A percentile compares a stretch with the other conserved stretches of the same genome.
These are phyloP conservation scores for Tenthredo amoena DNA, from an alignment of 2,888 invertebrate species.

Conservation along the genomic window DNA sequence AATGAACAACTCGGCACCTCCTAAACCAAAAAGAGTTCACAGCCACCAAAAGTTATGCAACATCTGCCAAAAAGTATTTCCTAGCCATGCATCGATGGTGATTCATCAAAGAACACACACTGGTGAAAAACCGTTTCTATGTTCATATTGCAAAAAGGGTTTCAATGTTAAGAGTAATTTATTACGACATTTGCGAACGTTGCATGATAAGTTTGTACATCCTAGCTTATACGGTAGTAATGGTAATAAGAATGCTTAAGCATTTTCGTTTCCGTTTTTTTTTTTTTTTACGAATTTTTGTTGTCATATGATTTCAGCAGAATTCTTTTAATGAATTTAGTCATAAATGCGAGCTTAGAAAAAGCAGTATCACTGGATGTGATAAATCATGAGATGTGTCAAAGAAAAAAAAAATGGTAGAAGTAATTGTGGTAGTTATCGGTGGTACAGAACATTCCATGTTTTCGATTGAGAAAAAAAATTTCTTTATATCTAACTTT, in stretches of 20 bases:
- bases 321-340: not conserved
- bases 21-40: slow-evolving; percentile 79
- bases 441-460: slow-evolving; percentile 36
- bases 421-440: slow-evolving; percentile 1
- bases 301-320: not conserved
- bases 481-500: slow-evolving; percentile 1
- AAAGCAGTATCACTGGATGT: slow-evolving; percentile 17
- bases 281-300: not conserved
- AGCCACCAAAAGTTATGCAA: slow-evolving; percentile 80
- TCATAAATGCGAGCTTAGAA: not conserved
- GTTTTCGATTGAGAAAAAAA: slow-evolving; percentile 27
- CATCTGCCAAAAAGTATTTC: slow-evolving; percentile 87
- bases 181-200: slow-evolving; percentile 86
- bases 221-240: slow-evolving; percentile 77
- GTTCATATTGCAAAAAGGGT: slow-evolving; percentile 87
- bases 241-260: slow-evolving; percentile 75
- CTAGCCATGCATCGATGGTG: slow-evolving; percentile 89
- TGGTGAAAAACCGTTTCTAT: slow-evolving; percentile 87
- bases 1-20: slow-evolving; percentile 86
- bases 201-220: slow-evolving; percentile 85
- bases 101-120: slow-evolving; percentile 89
- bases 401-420: slow-evolving; percentile 15
- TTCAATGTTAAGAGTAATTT: slow-evolving; percentile 90
- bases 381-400: slow-evolving; percentile 37
- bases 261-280: slow-evolving; percentile 21